Evolutionary conservation across 2,888 invertebrate genomes (phyloP).

Genomic region (Deroplatys truncata): DNA sequence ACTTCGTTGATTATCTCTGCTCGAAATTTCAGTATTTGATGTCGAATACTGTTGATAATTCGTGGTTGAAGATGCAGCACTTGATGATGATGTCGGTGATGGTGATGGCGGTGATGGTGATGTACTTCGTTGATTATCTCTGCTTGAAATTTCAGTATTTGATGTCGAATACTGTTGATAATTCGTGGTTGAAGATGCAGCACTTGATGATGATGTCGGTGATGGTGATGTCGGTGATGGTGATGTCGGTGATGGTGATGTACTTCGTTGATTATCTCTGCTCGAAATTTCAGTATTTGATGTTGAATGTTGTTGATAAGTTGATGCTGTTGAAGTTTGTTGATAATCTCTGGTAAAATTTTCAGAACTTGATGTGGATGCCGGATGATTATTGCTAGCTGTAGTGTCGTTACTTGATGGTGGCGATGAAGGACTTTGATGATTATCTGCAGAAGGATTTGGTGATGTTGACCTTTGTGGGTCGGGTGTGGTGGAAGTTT

Average conservation of each 20-base stretch:
- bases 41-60: background rate
- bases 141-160: background rate
- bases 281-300: background rate
- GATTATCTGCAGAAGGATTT: background rate
- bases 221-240: too few species aligned
- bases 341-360: background rate
- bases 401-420: background rate
- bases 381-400: too few species aligned
- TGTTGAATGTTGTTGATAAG: background rate
- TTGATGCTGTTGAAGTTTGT: background rate
- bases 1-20: too few species aligned
- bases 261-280: background rate
- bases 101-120: background rate
- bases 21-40: background rate
- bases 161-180: background rate
- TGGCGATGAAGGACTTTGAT: background rate
- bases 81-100: too few species aligned
- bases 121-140: background rate
- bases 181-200: background rate
- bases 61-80: background rate
- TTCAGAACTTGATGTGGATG: background rate
- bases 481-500: background rate
- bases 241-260: background rate
- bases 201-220: too few species aligned
- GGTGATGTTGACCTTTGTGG: background rate